Evolutionary conservation across 2,888 invertebrate species (phyloP).

Genomic region (Nineta flava): DNA sequence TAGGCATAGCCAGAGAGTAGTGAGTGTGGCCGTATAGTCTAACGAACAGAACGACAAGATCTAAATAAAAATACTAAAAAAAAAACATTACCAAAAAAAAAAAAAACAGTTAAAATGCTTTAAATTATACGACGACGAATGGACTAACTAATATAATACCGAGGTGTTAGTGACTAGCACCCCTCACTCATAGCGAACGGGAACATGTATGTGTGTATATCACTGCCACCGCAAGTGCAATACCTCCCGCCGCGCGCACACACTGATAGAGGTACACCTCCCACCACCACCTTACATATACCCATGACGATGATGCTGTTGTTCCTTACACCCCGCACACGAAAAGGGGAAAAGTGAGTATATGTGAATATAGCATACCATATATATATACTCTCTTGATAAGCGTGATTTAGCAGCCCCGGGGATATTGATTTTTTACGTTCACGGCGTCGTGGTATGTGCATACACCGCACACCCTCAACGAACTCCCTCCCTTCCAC

Average conservation of each 20-base stretch:
- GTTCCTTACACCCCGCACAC: conserved; percentile 15
- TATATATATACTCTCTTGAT: conserved; percentile 25
- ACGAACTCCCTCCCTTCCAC: background rate
- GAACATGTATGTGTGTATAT: background rate
- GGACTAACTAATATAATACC: background rate
- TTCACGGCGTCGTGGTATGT: conserved; percentile 25
- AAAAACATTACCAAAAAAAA: too few species aligned
- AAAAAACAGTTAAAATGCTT: background rate
- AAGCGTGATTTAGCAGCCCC: conserved; percentile 63
- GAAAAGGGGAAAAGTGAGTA: conserved; percentile 25
- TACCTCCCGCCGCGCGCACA: conserved; percentile 35
- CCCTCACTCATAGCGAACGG: background rate
- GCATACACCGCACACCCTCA: background rate
- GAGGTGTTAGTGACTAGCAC: background rate
- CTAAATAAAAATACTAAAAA: too few species aligned
- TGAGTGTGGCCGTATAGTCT: too few species aligned
- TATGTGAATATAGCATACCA: too few species aligned
- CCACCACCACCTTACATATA: conserved; percentile 16
- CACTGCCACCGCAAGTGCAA: conserved; percentile 28
- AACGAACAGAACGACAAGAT: too few species aligned
- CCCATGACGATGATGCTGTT: background rate
- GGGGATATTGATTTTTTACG: conserved; percentile 41
- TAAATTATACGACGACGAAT: background rate
- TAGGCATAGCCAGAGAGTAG: too few species aligned
- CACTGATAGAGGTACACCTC: conserved; percentile 24